These are phyloP conservation scores for Melipona bicolor DNA, from an alignment of 2,888 invertebrate species.

Conservation along the genomic window DNA sequence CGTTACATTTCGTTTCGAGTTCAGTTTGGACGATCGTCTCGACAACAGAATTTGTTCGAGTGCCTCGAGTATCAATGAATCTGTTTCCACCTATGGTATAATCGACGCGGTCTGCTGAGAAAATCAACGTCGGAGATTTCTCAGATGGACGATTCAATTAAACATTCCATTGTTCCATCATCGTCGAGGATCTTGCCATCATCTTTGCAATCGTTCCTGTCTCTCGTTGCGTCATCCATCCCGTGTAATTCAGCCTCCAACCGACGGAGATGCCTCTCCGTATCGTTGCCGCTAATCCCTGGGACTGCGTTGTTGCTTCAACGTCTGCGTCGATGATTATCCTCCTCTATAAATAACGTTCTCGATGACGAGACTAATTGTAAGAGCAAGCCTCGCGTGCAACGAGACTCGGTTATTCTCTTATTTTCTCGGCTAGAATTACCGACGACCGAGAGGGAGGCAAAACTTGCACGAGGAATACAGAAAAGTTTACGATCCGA, in stretches of 20 bases:
- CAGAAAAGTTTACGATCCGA: no score
- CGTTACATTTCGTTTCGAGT: background rate
- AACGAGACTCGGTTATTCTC: background rate
- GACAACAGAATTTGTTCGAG: no score
- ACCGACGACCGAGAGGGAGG: no score
- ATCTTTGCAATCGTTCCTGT: slow-evolving; percentile 37
- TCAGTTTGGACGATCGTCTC: background rate
- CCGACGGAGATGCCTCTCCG: slow-evolving; percentile 9
- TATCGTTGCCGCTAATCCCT: slow-evolving; percentile 23
- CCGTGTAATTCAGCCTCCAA: slow-evolving; percentile 17
- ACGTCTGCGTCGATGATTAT: background rate
- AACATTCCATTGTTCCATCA: slow-evolving; percentile 39
- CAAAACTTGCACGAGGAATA: no score
- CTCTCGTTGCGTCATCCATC: slow-evolving; percentile 34
- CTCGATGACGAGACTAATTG: background rate
- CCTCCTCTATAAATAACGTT: slow-evolving; percentile 5
- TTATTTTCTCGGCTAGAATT: no score
- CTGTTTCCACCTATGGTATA: background rate
- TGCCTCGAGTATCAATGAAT: background rate
- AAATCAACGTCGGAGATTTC: slow-evolving; percentile 29
- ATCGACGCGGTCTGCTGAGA: slow-evolving; percentile 37
- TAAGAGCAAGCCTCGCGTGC: background rate
- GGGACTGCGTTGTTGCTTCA: slow-evolving; percentile 16
- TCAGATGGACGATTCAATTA: slow-evolving; percentile 46
- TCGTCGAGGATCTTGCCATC: slow-evolving; percentile 18